Conservation (phyloP, 1,140 invertebrate species). For the Cyphomyrmex costatus region DNA sequence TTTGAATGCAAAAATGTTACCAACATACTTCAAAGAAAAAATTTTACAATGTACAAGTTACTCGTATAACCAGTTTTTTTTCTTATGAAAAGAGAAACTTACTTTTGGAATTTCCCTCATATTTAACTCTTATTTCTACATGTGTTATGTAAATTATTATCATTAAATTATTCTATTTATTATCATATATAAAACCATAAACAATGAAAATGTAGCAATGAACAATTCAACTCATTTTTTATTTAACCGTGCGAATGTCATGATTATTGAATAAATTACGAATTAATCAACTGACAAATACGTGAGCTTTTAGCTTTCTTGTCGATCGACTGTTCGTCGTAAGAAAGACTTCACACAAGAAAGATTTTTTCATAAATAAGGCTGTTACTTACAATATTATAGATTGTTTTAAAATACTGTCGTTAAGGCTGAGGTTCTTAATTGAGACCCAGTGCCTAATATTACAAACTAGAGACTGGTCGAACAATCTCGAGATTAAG, state of each 20-base stretch:
- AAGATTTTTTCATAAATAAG: conserved; percentile 34
- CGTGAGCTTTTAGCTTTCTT: not conserved
- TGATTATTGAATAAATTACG: conserved; percentile 14
- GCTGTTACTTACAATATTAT: conserved; percentile 53
- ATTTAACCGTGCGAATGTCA: not conserved
- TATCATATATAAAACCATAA: not conserved
- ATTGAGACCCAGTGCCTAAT: conserved; percentile 56
- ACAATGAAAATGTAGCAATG: not conserved
- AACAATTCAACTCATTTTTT: conserved; percentile 27
- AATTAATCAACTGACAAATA: conserved; percentile 21
- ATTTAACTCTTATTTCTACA: not conserved
- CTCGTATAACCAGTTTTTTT: too few relatives aligned
- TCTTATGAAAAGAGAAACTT: too few relatives aligned
- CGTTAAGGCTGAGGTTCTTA: conserved; percentile 58
- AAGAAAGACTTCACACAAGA: not conserved
- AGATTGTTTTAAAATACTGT: conserved; percentile 48
- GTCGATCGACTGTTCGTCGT: not conserved
- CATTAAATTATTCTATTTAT: not conserved
- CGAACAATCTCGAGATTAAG: conserved; percentile 54
- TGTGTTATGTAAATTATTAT: not conserved
- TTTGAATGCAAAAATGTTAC: too few relatives aligned
- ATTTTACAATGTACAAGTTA: too few relatives aligned
- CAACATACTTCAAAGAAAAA: too few relatives aligned
- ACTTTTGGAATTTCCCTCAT: not conserved
- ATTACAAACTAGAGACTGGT: conserved; percentile 57